Evolutionary conservation across 2,888 invertebrate genomes (phyloP).

Genomic region (Pandemis corylana): DNA sequence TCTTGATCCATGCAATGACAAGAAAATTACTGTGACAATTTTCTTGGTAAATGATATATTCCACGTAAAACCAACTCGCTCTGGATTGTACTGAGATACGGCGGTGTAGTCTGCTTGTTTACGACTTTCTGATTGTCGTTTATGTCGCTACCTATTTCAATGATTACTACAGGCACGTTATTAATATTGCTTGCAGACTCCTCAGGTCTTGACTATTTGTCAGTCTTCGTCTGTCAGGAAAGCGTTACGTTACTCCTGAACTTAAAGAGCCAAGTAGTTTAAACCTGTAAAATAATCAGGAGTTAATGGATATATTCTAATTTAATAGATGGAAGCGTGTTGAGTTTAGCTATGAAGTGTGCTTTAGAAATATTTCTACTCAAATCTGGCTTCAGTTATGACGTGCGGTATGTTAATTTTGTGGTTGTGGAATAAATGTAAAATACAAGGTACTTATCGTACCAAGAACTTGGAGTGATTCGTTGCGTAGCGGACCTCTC

Average conservation of each 20-base stretch:
- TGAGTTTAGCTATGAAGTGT: conserved; percentile 8
- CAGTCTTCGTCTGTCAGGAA: conserved; percentile 17
- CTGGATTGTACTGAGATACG: conserved; percentile 11
- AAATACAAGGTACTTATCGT: conserved; percentile 18
- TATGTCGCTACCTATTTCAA: conserved; percentile 24
- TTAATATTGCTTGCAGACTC: not conserved
- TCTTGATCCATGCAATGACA: conserved; percentile 38
- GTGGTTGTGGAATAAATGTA: conserved; percentile 11
- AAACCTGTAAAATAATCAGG: not conserved
- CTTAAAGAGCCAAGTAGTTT: not conserved
- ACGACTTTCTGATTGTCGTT: conserved; percentile 34
- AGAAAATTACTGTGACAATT: conserved; percentile 33
- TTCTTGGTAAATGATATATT: conserved; percentile 31
- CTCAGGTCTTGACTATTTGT: not conserved
- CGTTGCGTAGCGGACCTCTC: conserved; percentile 16
- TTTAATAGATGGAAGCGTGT: not conserved
- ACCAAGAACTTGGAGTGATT: conserved; percentile 16
- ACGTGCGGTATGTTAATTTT: conserved; percentile 10
- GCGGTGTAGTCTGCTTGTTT: conserved; percentile 22
- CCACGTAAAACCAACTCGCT: conserved; percentile 19
- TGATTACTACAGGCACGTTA: conserved; percentile 1
- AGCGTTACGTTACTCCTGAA: conserved; percentile 4
- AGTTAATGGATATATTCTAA: not conserved
- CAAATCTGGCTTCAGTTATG: conserved; percentile 14
- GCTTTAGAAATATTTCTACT: conserved; percentile 5